Percentiles rank a stretch among this genome's conserved stretches.
These are phyloP conservation scores for Caenorhabditis tropicalis DNA, from an alignment of 1,140 invertebrate species.

Conservation along the genomic window DNA sequence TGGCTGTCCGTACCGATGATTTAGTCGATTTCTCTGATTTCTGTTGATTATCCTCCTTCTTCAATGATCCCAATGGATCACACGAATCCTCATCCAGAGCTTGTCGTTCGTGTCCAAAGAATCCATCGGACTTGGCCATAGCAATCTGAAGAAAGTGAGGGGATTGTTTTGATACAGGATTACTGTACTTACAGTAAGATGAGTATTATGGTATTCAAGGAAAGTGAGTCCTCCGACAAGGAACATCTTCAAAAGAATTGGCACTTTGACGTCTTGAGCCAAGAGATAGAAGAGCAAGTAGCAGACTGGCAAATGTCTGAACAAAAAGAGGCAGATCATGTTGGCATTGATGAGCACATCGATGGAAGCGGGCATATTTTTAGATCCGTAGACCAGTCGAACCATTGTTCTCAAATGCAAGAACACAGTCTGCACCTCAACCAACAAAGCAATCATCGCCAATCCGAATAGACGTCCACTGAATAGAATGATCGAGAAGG, in stretches of 20 bases:
- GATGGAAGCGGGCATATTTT: background rate
- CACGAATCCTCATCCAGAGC: conserved; percentile 45
- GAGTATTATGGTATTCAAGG: conserved; percentile 53
- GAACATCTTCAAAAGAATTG: conserved; percentile 30
- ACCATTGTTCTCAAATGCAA: conserved; percentile 50
- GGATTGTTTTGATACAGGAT: background rate
- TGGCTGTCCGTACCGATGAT: background rate
- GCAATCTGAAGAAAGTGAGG: conserved; percentile 42
- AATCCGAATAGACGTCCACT: conserved; percentile 46
- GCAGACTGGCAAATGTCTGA: conserved; percentile 48
- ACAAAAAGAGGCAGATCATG: conserved; percentile 53
- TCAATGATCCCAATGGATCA: conserved; percentile 49
- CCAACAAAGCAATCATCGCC: conserved; percentile 52
- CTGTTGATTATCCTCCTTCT: conserved; percentile 32
- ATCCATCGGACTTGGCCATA: conserved; percentile 49
- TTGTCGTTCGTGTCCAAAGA: conserved; percentile 49
- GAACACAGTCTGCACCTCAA: conserved; percentile 53
- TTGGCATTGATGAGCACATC: conserved; percentile 53
- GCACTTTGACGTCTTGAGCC: conserved; percentile 47
- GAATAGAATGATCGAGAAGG: conserved; percentile 49
- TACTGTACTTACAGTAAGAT: conserved; percentile 44
- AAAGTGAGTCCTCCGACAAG: conserved; percentile 48
- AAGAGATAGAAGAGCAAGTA: conserved; percentile 48
- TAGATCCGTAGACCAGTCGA: conserved; percentile 17
- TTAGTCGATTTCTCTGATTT: background rate